Percentiles rank a stretch among this genome's conserved stretches.
These are phyloP conservation scores for Thymelicus lineola DNA, from an alignment of 2,888 invertebrate species.

Conservation along the genomic window DNA sequence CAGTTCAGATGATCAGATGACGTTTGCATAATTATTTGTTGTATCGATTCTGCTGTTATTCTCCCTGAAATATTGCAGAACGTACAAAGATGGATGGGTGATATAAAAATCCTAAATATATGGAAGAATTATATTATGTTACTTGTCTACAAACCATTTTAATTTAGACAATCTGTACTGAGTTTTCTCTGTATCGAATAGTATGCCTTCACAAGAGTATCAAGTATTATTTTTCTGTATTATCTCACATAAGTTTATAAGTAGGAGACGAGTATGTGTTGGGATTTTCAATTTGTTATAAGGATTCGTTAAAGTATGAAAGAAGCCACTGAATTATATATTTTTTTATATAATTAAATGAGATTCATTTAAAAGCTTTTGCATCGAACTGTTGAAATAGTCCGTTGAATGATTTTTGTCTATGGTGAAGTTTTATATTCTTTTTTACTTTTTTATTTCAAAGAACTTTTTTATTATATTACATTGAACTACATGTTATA, in stretches of 20 bases:
- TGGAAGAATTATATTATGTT: too few species aligned
- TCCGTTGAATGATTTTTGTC: too few species aligned
- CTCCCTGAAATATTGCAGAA: too few species aligned
- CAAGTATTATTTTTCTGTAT: conserved; percentile 1
- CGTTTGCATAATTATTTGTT: too few species aligned
- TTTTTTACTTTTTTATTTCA: background rate
- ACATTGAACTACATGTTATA: background rate
- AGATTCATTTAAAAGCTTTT: background rate
- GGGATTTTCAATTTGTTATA: background rate
- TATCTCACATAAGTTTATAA: background rate
- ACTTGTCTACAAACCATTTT: background rate
- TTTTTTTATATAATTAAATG: conserved; percentile 2
- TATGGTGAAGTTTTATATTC: background rate
- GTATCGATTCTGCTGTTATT: too few species aligned
- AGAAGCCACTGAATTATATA: background rate
- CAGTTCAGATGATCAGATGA: too few species aligned
- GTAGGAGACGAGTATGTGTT: background rate
- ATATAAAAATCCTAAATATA: too few species aligned
- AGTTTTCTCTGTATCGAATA: background rate
- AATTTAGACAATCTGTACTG: background rate
- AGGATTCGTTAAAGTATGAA: background rate
- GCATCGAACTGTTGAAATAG: background rate
- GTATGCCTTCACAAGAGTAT: background rate
- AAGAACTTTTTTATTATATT: background rate
- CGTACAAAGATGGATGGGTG: too few species aligned